Conservation (phyloP, 2,113 vertebrate genomes). For the Apteryx mantelli region DNA sequence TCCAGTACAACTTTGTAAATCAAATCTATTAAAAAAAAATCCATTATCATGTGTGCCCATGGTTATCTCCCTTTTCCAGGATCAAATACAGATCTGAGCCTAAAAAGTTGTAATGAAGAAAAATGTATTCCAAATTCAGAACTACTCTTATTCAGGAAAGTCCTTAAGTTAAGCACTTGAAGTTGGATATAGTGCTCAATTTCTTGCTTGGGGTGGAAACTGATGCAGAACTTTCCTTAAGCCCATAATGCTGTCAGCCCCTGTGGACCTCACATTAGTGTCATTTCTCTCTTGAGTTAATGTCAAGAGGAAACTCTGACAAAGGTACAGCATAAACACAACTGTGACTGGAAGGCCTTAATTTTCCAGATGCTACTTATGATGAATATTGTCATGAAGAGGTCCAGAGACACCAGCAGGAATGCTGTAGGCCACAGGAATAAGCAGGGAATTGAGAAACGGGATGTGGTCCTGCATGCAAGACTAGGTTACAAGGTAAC, state of each 20-base stretch:
- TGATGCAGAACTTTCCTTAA: neutral
- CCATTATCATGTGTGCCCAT: neutral
- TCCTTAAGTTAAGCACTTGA: neutral
- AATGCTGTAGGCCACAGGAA: accelerated
- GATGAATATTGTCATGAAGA: neutral
- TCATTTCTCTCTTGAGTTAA: neutral
- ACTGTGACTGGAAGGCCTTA: accelerated
- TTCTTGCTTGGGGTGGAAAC: neutral
- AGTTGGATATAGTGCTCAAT: neutral
- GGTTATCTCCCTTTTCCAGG: neutral
- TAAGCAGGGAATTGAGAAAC: neutral
- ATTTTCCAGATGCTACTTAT: neutral
- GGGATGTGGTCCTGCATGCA: neutral
- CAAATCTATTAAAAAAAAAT: neutral
- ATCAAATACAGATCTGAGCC: neutral
- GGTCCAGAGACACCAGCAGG: neutral
- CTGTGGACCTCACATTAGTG: accelerated
- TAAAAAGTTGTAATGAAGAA: neutral
- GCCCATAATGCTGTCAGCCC: neutral
- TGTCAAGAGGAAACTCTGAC: neutral
- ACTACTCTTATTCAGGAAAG: neutral
- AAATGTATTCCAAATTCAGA: neutral
- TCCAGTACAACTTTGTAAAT: neutral
- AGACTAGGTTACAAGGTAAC: neutral
- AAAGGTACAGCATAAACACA: neutral